Evolutionary conservation across 1,140 invertebrate genomes (phyloP), one percentile per base, ranked within the genome.

Genomic region (Pogonus chalceus): DNA sequence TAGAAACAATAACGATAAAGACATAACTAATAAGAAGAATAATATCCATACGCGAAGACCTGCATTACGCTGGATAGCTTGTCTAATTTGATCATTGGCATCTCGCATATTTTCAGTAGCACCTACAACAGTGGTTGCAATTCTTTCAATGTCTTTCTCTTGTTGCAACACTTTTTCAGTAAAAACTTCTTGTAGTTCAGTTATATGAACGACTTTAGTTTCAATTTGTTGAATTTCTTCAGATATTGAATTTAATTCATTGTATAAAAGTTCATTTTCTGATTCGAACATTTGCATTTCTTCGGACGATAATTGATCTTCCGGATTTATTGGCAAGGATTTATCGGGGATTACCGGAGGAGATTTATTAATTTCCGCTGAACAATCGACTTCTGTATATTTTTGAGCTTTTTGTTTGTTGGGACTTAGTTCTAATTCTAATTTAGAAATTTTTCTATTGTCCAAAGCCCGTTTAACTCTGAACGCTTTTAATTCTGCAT

Each of bases 111-210:
- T 98, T 70, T 98, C 93, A 2, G 93, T 96, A 0, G 92, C 83
- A 1, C 88, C 87, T 23, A 95, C 82, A 0, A 95, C 88, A 23
- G 86, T 88, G 47, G 84, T 87, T 49, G 88, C 80, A 65, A 98
- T 86, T 59, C 86, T 76, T 59, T 96, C 92, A 56, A 98, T 88
- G 62, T 96, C 91, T 64, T 85, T 83, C 64, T 97, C 93, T 76
- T 98, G 95, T 67, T 93, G 82, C 23, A 96, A 72, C 49, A 98
- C 90, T 75, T 98, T 98, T 71, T 98, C 94, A 3, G 94, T 90
- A 63, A 99, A 96, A 56, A 94, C 84, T 70, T 97, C 88, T 69
- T 98, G 96, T n/a, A 98, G 74, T 68, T 92, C 87, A 49, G 94
- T 89, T 58, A 99, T 96, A 67, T 97, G 90, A 1, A 95, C 82